Evolutionary conservation across 2,888 invertebrate genomes (phyloP).

Genomic region (Druceiella hillmani): DNA sequence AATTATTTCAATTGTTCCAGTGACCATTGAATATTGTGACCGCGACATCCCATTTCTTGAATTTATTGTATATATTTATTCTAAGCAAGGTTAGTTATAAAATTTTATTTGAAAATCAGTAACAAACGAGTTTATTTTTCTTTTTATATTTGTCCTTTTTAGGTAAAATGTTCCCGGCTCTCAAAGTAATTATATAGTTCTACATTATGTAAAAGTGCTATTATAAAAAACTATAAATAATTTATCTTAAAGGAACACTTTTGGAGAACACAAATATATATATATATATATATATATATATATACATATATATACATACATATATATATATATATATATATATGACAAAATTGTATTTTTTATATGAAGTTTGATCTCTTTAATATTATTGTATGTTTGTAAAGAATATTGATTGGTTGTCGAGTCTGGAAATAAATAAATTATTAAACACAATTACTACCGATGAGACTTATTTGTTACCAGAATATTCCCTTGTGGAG

Average conservation of each 20-base stretch:
- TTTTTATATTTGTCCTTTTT: too few species aligned
- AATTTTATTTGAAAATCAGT: too few species aligned
- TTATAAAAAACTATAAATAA: slow-evolving; percentile 39
- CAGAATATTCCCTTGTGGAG: too few species aligned
- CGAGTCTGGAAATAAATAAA: slow-evolving; percentile 51
- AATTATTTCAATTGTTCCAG: too few species aligned
- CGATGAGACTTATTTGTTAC: too few species aligned
- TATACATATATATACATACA: not conserved
- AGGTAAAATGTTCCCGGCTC: slow-evolving; percentile 53
- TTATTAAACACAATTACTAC: too few species aligned
- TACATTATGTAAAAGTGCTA: slow-evolving; percentile 24
- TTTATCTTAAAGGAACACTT: slow-evolving; percentile 22
- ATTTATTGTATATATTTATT: too few species aligned
- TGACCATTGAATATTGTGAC: too few species aligned
- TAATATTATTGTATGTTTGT: slow-evolving; percentile 43
- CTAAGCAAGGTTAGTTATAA: too few species aligned
- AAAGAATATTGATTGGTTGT: slow-evolving; percentile 50
- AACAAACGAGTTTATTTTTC: too few species aligned
- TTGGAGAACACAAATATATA: slow-evolving; percentile 46
- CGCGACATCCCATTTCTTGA: too few species aligned
- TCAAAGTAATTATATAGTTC: slow-evolving; percentile 49
- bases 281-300: slow-evolving; percentile 18
- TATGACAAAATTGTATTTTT: slow-evolving; percentile 52
- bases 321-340: slow-evolving; percentile 23
- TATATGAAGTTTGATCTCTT: slow-evolving; percentile 47